Conservation (phyloP, 1,140 invertebrate genomes). For the Physella acuta region DNA sequence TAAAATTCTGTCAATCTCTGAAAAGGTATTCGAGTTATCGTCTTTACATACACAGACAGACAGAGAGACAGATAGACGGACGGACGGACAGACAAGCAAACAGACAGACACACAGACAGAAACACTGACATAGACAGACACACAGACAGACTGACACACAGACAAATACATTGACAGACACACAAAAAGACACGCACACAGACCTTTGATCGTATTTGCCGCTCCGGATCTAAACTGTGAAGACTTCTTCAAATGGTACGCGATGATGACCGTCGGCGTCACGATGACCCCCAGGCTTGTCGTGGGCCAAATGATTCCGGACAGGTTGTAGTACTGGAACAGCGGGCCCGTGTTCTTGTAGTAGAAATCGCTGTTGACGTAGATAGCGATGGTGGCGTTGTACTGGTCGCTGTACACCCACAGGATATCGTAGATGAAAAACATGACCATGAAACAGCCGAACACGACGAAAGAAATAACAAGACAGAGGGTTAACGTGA, state of each 20-base stretch:
- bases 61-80: too few species aligned
- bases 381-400: constrained; percentile 2
- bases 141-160: too few species aligned
- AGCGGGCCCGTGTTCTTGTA: background rate
- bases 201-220: too few species aligned
- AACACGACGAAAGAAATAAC: background rate
- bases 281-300: background rate
- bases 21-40: too few species aligned
- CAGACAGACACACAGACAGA: too few species aligned
- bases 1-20: too few species aligned
- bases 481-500: background rate
- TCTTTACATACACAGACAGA: too few species aligned
- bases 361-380: background rate
- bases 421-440: constrained; percentile 13
- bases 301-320: constrained; percentile 6
- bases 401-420: background rate
- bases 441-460: constrained; percentile 10
- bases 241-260: background rate
- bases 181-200: too few species aligned
- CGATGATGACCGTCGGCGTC: background rate
- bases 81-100: too few species aligned
- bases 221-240: constrained; percentile 3
- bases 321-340: constrained; percentile 9
- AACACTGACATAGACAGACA: too few species aligned
- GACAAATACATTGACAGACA: too few species aligned